These are phyloP conservation scores for Paguma larvata DNA, from an alignment of 2,797 vertebrate species.

Conservation along the genomic window DNA sequence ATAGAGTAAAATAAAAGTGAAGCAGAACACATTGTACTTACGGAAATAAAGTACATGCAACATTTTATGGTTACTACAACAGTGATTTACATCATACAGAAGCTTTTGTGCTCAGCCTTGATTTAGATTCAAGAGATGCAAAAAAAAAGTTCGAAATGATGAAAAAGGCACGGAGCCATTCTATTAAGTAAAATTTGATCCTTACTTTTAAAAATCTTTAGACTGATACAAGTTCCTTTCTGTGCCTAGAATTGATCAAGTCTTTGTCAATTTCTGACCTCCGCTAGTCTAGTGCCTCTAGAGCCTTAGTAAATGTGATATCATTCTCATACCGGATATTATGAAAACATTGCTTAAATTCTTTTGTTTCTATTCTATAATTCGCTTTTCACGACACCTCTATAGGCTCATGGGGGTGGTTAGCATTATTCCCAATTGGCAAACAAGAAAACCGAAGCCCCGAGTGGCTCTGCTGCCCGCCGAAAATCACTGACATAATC, in stretches of 20 bases:
- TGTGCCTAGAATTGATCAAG: not conserved
- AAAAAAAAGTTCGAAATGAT: slow-evolving; percentile 38
- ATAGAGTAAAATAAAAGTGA: slow-evolving; percentile 76
- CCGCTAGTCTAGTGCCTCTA: not conserved
- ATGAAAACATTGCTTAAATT: not conserved
- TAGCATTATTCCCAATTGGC: not conserved
- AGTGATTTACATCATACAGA: slow-evolving; percentile 64
- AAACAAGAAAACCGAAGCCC: not conserved
- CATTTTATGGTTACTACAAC: slow-evolving; percentile 70
- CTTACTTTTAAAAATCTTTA: slow-evolving; percentile 59
- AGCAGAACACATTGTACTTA: slow-evolving; percentile 72
- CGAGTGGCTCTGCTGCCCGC: no score
- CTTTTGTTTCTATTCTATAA: slow-evolving; percentile 9
- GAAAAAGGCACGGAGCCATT: slow-evolving; percentile 55
- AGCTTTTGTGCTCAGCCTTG: slow-evolving; percentile 68
- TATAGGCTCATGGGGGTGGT: not conserved
- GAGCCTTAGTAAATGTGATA: not conserved
- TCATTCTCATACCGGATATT: not conserved
- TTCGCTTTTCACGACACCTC: not conserved
- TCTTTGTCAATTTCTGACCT: slow-evolving; percentile 19
- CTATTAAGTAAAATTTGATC: slow-evolving; percentile 55
- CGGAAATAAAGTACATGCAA: slow-evolving; percentile 64
- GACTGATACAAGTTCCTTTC: not conserved
- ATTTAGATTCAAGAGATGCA: slow-evolving; percentile 74
- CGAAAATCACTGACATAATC: not conserved